A percentile compares a stretch with the other conserved stretches of the same genome.
These are phyloP conservation scores for Drosophila recens DNA, from an alignment of 2,888 invertebrate genomes.

Conservation along the genomic window DNA sequence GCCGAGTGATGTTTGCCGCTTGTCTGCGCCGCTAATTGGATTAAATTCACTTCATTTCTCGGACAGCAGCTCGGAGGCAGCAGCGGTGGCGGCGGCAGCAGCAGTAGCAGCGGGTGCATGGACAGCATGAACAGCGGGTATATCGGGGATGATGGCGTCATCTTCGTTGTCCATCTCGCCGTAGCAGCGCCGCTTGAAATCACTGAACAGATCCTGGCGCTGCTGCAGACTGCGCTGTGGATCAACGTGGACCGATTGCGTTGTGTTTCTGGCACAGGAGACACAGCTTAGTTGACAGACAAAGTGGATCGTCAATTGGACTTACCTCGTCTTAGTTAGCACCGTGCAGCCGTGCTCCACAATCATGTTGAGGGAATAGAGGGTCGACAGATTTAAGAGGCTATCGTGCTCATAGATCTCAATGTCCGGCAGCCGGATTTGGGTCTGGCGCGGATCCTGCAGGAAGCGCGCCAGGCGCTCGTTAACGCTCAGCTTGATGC, in stretches of 20 bases:
- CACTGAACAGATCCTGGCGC: slow-evolving; percentile 86
- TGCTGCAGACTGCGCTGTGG: slow-evolving; percentile 85
- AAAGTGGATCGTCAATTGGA: not conserved
- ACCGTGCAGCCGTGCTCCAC: slow-evolving; percentile 89
- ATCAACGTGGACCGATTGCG: slow-evolving; percentile 88
- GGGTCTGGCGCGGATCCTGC: slow-evolving; percentile 92
- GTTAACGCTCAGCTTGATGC: slow-evolving; percentile 93
- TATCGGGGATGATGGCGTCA: slow-evolving; percentile 4
- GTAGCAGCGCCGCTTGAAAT: slow-evolving; percentile 88
- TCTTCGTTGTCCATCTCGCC: slow-evolving; percentile 80
- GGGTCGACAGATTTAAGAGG: slow-evolving; percentile 90
- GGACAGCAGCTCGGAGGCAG: slow-evolving; percentile 21
- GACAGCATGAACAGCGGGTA: not conserved
- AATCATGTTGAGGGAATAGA: slow-evolving; percentile 91
- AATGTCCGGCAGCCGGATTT: slow-evolving; percentile 88
- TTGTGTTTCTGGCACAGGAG: slow-evolving; percentile 87
- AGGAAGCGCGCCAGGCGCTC: slow-evolving; percentile 93
- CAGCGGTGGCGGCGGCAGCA: slow-evolving; percentile 26
- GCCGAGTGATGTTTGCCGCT: not conserved
- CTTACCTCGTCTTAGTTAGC: slow-evolving; percentile 90
- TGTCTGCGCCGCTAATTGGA: not conserved
- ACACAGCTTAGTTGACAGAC: slow-evolving; percentile 1
- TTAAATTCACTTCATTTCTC: slow-evolving; percentile 40
- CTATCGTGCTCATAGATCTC: slow-evolving; percentile 88
- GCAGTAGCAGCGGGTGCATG: slow-evolving; percentile 6